phyloP scores from a whole-genome alignment of 1,140 invertebrate genomes.

The Agrilus planipennis region DNA sequence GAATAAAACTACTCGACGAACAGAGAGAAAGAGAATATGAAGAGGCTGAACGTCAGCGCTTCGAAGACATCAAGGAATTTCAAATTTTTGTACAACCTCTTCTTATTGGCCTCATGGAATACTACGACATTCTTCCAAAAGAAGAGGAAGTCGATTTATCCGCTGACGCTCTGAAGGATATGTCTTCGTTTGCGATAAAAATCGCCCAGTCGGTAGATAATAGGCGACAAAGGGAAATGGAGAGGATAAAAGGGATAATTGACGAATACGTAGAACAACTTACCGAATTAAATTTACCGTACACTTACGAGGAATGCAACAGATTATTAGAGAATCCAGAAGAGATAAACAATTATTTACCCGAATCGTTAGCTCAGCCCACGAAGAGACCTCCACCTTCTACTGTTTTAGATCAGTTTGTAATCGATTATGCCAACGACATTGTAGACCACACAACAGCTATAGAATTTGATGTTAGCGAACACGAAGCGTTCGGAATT shows the following conservation, averaged over 20 bases:
- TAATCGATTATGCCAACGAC: constrained; percentile 25
- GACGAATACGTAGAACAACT: too few species aligned
- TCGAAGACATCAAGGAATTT: constrained; percentile 11
- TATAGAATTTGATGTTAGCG: too few species aligned
- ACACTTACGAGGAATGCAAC: too few species aligned
- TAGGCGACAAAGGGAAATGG: too few species aligned
- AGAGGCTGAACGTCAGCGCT: constrained; percentile 9
- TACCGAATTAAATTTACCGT: too few species aligned
- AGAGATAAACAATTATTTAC: constrained; percentile 14
- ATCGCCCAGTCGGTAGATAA: too few species aligned
- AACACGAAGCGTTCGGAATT: constrained; percentile 18
- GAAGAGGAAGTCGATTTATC: background rate
- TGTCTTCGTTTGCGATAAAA: constrained; percentile 2
- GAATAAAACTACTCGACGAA: constrained; percentile 32
- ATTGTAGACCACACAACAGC: too few species aligned
- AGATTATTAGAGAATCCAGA: constrained; percentile 10
- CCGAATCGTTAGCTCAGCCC: constrained; percentile 15
- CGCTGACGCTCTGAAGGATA: background rate
- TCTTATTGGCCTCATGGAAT: too few species aligned
- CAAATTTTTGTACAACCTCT: too few species aligned
- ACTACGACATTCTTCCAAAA: too few species aligned
- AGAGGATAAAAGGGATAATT: too few species aligned
- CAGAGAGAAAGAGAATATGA: constrained; percentile 28
- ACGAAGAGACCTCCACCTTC: constrained; percentile 12
- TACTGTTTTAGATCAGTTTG: constrained; percentile 21